Base-by-base conservation (phyloP, 2,888 invertebrate genomes). In the Hypsopygia costalis region DNA sequence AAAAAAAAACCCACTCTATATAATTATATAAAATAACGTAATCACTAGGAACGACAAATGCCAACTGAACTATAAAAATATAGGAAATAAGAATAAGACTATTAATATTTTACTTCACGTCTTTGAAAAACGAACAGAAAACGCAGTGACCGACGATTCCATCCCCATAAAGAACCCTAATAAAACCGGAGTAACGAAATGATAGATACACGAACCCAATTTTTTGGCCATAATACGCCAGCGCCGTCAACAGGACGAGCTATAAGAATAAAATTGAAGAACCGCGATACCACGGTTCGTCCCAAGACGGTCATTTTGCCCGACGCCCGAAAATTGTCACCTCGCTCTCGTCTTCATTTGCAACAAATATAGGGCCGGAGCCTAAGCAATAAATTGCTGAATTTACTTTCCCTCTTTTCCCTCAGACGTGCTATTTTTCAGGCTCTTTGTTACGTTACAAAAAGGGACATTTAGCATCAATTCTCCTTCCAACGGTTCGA, bases 291-390 rank as follows among this genome's bases (percentile, higher is more conserved):
- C 54, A 47, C 44, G 47, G 32, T 22, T 36, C 51, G 70, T 79
- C 85, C 80, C 85, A 44, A 37, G 77, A 52, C 76, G 75, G 76
- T 77, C 78, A 81, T 83, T 86, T 54, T 57, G 63, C 52, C 69
- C 76, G 66, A 59, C 70, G 70, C 66, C 75, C 73, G 74, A 80
- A 81, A 16, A 82, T 85, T 83, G 85, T 85, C 85, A 86, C 85
- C 83, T 82, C 75, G 56, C 69, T 62, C 62, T 66, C 71, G 77
- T 80, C 82, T 86, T 86, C 85, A 86, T 86, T 86, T 85, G 82
- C 82, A 81, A 81, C 83, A 86, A 83, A 85, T 81, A 81, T 80
- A 81, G 73, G 74, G 58, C 74, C 70, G 57, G 64, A 63, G 72
- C 64, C 75, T 69, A 59, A 60, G 73, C 79, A 74, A 82, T 85